Evolutionary conservation across 2,888 invertebrate species (phyloP), one percentile per base, ranked within the genome.

Genomic region (Euzetes globulus): DNA sequence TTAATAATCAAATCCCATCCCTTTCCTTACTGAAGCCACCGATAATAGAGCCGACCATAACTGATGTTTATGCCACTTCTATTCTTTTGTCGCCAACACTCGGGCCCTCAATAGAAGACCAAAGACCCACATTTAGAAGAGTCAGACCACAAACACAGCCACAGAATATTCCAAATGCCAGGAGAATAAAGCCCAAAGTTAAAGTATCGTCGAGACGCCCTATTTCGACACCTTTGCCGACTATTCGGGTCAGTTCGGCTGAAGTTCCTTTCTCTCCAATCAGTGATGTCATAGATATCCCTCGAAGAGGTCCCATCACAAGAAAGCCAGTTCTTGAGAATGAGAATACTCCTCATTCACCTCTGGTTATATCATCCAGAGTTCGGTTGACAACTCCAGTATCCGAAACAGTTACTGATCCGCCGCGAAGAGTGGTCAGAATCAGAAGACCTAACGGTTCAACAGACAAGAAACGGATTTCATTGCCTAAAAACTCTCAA

Each of bases 1-100:
- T 71, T 58, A 60, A 71, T 29, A 74, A 70, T 41, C 72, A 72
- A 52, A 29, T 73, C n/a, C 47, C 5, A 37, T n/a, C 73, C 17
- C 70, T 70, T 47, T 25, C 45, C 1, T 63, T 63, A n/a, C 41
- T 45, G 27, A 70, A 45, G 25, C 70, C 70, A 70, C 70, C 70
- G 13, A 41, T 70, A 37, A 70, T 70, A 70, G 70, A 70, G 47
- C 70, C 70, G 22, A 70, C 70, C 1, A 25, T 25, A 15, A 70
- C 70, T 15, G 70, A 70, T 37, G 70, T 70, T 70, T 70, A 45
- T 47, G 70, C 45, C 13, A 45, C 70, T 15, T 45, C 70, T 45
- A 11, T 45, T 11, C 47, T 70, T 5, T 11, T 70, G 4, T 45
- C 70, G 5, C 70, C 70, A 15, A 70, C 70, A 45, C 15, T 27